Percentiles rank a stretch among this genome's conserved stretches.
Conservation (phyloP, 2,797 vertebrate genomes). For the Amazona finschi region DNA sequence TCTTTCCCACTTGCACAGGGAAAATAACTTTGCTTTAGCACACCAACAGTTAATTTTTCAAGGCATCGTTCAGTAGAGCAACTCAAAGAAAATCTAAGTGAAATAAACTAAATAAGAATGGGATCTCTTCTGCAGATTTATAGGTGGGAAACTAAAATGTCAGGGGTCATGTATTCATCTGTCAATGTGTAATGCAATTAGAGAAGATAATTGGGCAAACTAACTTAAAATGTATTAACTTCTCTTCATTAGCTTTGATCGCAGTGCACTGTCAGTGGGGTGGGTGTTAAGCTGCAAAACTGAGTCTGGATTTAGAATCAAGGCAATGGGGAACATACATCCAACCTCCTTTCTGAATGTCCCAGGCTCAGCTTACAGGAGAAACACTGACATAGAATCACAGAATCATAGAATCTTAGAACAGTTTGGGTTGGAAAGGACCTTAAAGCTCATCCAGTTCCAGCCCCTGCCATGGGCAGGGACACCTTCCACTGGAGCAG, state of each 20-base stretch:
- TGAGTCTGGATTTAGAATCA: background rate
- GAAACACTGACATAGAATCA: background rate
- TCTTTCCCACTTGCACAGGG: background rate
- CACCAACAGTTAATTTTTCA: slow-evolving; percentile 28
- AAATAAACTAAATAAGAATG: slow-evolving; percentile 14
- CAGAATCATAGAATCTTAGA: background rate
- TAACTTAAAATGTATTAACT: slow-evolving; percentile 50
- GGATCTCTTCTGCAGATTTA: slow-evolving; percentile 8
- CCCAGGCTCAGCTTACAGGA: background rate
- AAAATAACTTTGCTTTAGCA: background rate
- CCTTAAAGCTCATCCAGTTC: background rate
- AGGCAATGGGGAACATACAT: background rate
- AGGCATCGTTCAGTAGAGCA: background rate
- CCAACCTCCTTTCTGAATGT: background rate
- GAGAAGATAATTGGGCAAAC: slow-evolving; percentile 69
- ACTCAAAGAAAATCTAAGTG: slow-evolving; percentile 21
- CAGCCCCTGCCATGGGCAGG: background rate
- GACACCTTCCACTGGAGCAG: background rate
- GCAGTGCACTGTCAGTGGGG: background rate
- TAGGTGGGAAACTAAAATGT: slow-evolving; percentile 61
- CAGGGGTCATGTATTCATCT: slow-evolving; percentile 60
- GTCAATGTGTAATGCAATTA: slow-evolving; percentile 74
- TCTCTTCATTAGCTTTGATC: slow-evolving; percentile 21
- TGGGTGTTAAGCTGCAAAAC: background rate
- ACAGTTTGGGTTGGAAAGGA: background rate